These are phyloP conservation scores for Rhagoletis zephyria DNA, from an alignment of 1,140 invertebrate genomes.

Conservation along the genomic window DNA sequence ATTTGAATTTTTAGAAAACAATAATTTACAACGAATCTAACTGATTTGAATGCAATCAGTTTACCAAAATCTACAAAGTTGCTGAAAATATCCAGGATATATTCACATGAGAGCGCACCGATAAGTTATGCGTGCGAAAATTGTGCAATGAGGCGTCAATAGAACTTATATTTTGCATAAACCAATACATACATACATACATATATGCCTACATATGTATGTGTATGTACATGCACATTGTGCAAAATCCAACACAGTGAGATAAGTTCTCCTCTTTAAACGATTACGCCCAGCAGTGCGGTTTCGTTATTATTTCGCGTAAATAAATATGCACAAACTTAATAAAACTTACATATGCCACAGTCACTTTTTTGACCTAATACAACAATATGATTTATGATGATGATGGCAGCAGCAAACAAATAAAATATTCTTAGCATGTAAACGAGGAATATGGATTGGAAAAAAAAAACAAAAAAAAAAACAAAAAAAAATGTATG, in stretches of 20 bases:
- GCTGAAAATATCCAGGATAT: background rate
- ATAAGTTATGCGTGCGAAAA: background rate
- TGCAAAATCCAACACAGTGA: too few species aligned
- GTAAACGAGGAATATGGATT: background rate
- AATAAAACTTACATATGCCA: too few species aligned
- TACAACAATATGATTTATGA: conserved; percentile 21
- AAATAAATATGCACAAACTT: too few species aligned
- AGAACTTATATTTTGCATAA: background rate
- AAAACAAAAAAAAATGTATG: too few species aligned
- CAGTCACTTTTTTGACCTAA: background rate
- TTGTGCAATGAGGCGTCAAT: background rate
- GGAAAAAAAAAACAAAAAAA: too few species aligned
- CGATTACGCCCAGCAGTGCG: too few species aligned
- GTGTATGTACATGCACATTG: background rate
- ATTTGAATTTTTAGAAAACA: background rate
- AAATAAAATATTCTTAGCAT: conserved; percentile 30
- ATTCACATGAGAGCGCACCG: background rate
- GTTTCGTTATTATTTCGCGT: too few species aligned
- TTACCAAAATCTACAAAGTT: background rate
- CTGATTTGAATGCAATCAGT: background rate
- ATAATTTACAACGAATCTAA: background rate
- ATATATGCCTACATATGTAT: too few species aligned
- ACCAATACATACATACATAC: background rate
- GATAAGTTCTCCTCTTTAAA: too few species aligned
- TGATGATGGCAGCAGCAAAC: background rate